These are phyloP conservation scores for Coluber constrictor DNA, from an alignment of 2,797 vertebrate species.

Conservation along the genomic window DNA sequence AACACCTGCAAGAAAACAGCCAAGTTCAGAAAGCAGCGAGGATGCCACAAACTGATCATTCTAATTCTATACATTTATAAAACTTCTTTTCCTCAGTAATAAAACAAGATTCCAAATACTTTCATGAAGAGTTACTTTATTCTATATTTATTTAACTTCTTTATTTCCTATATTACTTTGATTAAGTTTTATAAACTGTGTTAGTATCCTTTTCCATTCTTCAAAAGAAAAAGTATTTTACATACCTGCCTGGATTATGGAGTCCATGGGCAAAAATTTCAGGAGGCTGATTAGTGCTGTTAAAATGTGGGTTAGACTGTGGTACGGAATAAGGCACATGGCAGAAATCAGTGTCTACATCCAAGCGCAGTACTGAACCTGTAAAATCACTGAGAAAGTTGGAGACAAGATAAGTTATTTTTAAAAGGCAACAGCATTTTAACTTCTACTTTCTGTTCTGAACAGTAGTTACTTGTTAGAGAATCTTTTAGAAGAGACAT, in stretches of 20 bases:
- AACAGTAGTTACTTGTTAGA: neutral
- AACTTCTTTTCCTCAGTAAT: neutral
- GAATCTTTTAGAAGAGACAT: neutral
- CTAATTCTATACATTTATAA: neutral
- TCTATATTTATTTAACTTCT: neutral
- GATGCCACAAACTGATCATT: neutral
- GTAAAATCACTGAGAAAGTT: conserved; percentile 89
- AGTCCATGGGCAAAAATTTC: conserved; percentile 97
- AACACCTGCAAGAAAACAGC: neutral
- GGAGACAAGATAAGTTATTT: conserved; percentile 37
- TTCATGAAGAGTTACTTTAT: neutral
- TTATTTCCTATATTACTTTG: neutral
- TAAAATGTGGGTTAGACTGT: conserved; percentile 93
- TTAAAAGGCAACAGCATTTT: neutral
- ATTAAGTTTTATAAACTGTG: neutral
- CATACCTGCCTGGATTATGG: conserved; percentile 96
- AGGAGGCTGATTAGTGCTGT: conserved; percentile 97
- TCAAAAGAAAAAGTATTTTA: conserved; percentile 23
- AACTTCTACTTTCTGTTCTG: neutral
- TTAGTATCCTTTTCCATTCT: neutral
- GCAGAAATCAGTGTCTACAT: conserved; percentile 89
- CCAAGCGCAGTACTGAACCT: conserved; percentile 90
- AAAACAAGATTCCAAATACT: neutral
- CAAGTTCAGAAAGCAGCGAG: neutral
- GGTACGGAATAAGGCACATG: conserved; percentile 88